phyloP scores from a whole-genome alignment of 2,888 invertebrate species.

The Aradus depressus region DNA sequence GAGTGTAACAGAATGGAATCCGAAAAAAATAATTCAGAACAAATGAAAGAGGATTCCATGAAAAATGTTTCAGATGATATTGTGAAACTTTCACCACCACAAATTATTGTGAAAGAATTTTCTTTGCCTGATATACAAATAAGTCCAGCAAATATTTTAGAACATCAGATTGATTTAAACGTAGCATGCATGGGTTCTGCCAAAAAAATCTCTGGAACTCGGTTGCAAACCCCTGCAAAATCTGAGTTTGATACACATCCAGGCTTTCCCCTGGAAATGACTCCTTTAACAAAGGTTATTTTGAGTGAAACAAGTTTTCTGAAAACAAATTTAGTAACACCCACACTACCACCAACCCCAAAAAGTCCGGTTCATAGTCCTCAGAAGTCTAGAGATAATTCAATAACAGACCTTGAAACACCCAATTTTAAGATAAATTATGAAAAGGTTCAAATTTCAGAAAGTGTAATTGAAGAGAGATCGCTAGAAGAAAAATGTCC shows the following conservation, averaged over 20 bases:
- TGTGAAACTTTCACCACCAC: background rate
- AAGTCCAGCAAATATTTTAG: too few species aligned
- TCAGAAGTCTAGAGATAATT: conserved; percentile 8
- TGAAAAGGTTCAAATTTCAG: too few species aligned
- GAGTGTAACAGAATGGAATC: conserved; percentile 21
- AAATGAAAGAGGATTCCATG: conserved; percentile 5
- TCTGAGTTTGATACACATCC: conserved; percentile 1
- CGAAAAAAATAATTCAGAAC: too few species aligned
- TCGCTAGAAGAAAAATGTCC: too few species aligned
- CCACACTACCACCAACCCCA: conserved; percentile 23
- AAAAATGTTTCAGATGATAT: background rate
- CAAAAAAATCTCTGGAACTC: too few species aligned
- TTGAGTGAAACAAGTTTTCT: conserved; percentile 14
- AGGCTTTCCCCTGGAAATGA: conserved; percentile 21
- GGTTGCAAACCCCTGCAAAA: conserved; percentile 23
- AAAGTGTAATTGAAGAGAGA: too few species aligned
- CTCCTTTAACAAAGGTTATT: conserved; percentile 22
- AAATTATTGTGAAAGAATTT: too few species aligned
- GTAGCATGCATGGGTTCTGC: too few species aligned
- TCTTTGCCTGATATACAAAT: too few species aligned
- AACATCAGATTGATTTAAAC: too few species aligned
- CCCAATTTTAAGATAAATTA: too few species aligned
- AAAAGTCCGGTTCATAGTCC: background rate
- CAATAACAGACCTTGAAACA: too few species aligned
- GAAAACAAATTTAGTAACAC: conserved; percentile 18